Evolutionary conservation across 1,140 invertebrate species (phyloP), one percentile per base, ranked within the genome.

Genomic region (Bicyclus anynana): DNA sequence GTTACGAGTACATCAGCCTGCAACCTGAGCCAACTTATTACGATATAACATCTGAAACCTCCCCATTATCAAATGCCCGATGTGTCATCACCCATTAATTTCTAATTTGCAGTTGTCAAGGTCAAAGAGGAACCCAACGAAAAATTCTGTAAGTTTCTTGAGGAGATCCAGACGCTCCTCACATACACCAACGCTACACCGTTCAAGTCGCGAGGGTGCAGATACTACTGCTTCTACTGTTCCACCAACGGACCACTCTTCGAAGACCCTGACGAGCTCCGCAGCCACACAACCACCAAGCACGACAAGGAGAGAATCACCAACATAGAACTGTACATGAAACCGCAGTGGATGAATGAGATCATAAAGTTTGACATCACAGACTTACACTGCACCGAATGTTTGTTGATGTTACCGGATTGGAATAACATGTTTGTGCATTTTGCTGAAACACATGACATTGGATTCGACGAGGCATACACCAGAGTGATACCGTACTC

Each of bases 391-490:
- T 86, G 83, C 27, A 72, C 55, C 0, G 59, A 69, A 0, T 86
- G 83, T 42, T 57, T 64, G 5, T 46, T 35, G 0, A 27, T 53
- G 0, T 47, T 86, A 0, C 49, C 61, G 0, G 65, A 69, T 0
- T 86, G 83, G 83, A 78, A 75, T 29, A 63, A 67, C 0, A 72
- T 86, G 68, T 84, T 84, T 35, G 47, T 58, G 17, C 83, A 86
- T 51, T 52, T 84, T 7, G 63, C 61, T 3, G 66, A 73, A n/a
- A 20, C 16, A 12, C 83, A 86, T 21, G 29, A 67, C 0, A 49
- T 79, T 0, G 50, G 64, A 5, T 63, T 84, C 27, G 72, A 80
- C 2, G 59, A 74, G 21, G 78, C 76, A 0, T 82, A 80, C 14
- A 72, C 60, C 0, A 72, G 60, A 26, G 58, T 79, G 0, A 76